A percentile compares a stretch with the other conserved stretches of the same genome.
Conservation (phyloP, 1,140 invertebrate genomes). For the Caenorhabditis tropicalis region DNA sequence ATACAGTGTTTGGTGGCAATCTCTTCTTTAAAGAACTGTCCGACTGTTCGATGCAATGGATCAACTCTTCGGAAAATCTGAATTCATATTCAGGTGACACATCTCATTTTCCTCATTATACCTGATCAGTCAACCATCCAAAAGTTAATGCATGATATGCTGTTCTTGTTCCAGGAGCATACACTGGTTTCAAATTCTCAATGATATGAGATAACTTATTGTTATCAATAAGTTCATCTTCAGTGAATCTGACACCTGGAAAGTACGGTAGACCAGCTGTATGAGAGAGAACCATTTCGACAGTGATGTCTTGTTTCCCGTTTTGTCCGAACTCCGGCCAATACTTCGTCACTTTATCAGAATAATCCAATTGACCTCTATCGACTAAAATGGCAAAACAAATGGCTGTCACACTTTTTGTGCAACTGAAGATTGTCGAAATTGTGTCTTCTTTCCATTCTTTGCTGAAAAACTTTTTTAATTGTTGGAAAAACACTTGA, state of each 20-base stretch:
- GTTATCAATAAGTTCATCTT: conserved; percentile 50
- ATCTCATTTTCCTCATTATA: background rate
- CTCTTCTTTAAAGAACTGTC: conserved; percentile 73
- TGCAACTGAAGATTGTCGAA: conserved; percentile 60
- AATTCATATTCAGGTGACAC: background rate
- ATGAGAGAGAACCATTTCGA: conserved; percentile 46
- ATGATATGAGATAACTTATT: conserved; percentile 50
- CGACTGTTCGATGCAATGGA: conserved; percentile 68
- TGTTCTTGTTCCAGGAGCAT: conserved; percentile 60
- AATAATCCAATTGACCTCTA: conserved; percentile 70
- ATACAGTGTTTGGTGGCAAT: conserved; percentile 73
- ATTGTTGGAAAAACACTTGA: background rate
- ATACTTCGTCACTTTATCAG: conserved; percentile 67
- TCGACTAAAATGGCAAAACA: conserved; percentile 71
- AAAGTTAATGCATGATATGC: conserved; percentile 73
- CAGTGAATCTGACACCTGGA: background rate
- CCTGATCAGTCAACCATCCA: conserved; percentile 72
- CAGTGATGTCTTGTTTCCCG: conserved; percentile 72
- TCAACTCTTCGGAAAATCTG: conserved; percentile 72
- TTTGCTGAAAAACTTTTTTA: conserved; percentile 39
- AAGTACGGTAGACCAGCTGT: conserved; percentile 46
- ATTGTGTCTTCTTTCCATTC: conserved; percentile 62
- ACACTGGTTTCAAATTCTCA: conserved; percentile 52
- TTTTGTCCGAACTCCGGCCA: conserved; percentile 73
- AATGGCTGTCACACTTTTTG: conserved; percentile 67